Percentiles rank a stretch among this genome's conserved stretches.
These are phyloP conservation scores for Heliconius hermathena DNA, from an alignment of 1,140 invertebrate species.

Conservation along the genomic window DNA sequence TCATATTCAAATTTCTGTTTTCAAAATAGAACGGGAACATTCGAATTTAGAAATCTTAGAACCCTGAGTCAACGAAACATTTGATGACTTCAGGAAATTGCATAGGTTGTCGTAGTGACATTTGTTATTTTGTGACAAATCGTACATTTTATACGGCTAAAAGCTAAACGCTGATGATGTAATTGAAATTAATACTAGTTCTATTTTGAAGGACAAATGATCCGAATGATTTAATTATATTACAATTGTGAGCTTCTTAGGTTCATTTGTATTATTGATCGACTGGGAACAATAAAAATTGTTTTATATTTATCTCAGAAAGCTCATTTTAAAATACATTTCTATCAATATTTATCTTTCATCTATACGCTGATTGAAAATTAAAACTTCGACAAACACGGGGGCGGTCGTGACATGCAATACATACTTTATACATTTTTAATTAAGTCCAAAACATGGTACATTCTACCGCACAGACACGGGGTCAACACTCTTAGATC, in stretches of 20 bases:
- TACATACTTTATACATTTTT: constrained; percentile 74
- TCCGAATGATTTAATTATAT: neutral
- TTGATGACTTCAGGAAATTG: constrained; percentile 41
- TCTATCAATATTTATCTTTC: constrained; percentile 42
- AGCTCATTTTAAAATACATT: constrained; percentile 35
- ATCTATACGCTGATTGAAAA: constrained; percentile 51
- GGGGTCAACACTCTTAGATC: constrained; percentile 74
- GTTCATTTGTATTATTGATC: neutral
- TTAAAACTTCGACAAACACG: constrained; percentile 61
- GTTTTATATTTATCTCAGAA: constrained; percentile 28
- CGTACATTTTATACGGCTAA: neutral
- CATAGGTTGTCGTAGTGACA: constrained; percentile 11
- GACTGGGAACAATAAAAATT: constrained; percentile 22
- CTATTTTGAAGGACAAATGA: neutral
- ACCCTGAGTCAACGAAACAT: constrained; percentile 36
- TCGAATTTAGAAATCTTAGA: constrained; percentile 45
- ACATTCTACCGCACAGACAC: constrained; percentile 51
- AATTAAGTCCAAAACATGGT: constrained; percentile 75
- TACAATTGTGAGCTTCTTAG: neutral
- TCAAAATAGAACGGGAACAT: constrained; percentile 64
- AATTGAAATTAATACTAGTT: neutral
- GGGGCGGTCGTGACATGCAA: constrained; percentile 63
- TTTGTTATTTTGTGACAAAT: constrained; percentile 6
- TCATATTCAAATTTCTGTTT: constrained; percentile 75
- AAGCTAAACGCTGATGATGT: neutral